These are phyloP conservation scores for Clusia tigrina DNA, from an alignment of 2,888 invertebrate genomes.

Conservation along the genomic window DNA sequence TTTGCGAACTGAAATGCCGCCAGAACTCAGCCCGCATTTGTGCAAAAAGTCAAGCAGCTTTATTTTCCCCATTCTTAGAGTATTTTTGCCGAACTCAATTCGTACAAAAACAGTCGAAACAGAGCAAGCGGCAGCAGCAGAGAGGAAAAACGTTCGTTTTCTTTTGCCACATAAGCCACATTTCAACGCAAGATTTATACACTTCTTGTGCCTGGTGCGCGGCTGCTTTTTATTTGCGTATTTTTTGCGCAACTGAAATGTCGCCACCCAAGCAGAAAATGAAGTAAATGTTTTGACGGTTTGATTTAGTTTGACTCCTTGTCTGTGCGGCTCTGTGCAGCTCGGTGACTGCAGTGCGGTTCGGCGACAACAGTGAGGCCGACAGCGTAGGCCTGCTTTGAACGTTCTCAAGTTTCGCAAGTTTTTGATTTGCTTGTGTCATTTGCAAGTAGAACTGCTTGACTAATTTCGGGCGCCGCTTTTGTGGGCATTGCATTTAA, in stretches of 20 bases:
- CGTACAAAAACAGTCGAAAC: neutral
- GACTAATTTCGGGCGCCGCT: neutral
- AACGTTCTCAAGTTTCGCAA: too few species aligned
- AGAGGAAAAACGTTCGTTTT: neutral
- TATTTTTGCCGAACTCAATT: neutral
- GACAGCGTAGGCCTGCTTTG: too few species aligned
- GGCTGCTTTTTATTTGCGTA: constrained; percentile 48
- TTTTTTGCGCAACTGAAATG: constrained; percentile 24
- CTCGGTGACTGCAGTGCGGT: too few species aligned
- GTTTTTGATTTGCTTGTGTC: too few species aligned
- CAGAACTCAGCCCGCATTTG: neutral
- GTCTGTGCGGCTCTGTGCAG: too few species aligned
- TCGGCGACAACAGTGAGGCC: too few species aligned
- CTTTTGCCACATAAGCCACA: constrained; percentile 39
- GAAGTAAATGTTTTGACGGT: neutral
- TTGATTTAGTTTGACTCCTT: neutral
- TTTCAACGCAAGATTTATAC: constrained; percentile 54
- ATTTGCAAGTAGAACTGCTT: too few species aligned
- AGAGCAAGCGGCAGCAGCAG: neutral
- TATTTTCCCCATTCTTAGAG: too few species aligned
- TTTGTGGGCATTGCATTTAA: neutral
- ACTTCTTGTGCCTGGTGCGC: constrained; percentile 54
- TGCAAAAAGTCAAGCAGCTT: neutral
- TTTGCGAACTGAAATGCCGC: neutral
- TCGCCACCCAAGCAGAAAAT: constrained; percentile 12